Base-by-base conservation (phyloP, 2,888 invertebrate genomes). In the Actias luna region DNA sequence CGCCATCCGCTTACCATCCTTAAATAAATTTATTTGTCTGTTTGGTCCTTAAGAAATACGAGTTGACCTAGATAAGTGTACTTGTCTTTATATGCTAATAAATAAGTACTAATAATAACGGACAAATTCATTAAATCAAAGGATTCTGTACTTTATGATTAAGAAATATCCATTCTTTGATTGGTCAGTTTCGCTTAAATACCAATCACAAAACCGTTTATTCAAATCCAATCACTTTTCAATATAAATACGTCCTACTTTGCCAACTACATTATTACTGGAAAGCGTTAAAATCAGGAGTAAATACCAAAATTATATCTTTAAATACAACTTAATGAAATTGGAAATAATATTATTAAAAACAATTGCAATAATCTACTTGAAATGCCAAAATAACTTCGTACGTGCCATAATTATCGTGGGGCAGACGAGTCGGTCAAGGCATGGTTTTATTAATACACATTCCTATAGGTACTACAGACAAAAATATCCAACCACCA, bases 381-480 rank as follows among this genome's bases (percentile, higher is more conserved):
- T 63, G 59, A 61, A 61, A 64, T 58, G 65, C 65, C 63, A 67
- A 69, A 65, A 66, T 64, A 63, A 67, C 64, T 64, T 61, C 16
- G 58, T 60, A 58, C 39, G 39, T 35, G 60, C 62, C 66, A 59
- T 59, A 67, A 69, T 67, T 69, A 67, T 58, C 64, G 63, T 64
- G 22, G 50, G 64, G 60, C 64, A 52, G 63, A 62, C 64, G 35
- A 62, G 36, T 59, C 27, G 27, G 36, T 42, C 46, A 36, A 59
- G 59, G 35, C 10, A 35, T 52, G 62, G 27, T 57, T 58, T 59
- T 59, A 62, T 50, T 62, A 50, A 50, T 62, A 62, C 61, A 61
- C 39, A 57, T 42, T 57, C 61, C 33, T 57, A 42, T 58, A 62
- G 16, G 5, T 10, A 31, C 58, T 58, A 57, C 42, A 61, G 57